Percentiles rank a stretch among this genome's conserved stretches.
phyloP scores from a whole-genome alignment of 2,113 vertebrate species.

The Megaceryle maxima region DNA sequence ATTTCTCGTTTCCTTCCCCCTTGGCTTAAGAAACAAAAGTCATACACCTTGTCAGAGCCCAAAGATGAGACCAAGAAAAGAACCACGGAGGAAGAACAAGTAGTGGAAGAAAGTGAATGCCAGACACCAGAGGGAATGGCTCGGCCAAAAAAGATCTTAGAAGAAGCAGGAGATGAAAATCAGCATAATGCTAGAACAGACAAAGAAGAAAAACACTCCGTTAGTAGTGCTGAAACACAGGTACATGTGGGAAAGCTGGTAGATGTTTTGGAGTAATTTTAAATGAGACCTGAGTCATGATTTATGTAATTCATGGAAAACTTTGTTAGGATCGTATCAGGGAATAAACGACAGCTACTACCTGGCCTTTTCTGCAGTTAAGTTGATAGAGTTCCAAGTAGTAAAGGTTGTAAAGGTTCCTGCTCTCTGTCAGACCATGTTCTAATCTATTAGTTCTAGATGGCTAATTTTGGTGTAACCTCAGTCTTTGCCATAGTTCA shows the following conservation, averaged over 20 bases:
- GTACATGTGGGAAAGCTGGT: constrained; percentile 55
- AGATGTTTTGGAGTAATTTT: background rate
- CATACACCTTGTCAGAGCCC: constrained; percentile 80
- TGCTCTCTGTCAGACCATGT: background rate
- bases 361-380: background rate
- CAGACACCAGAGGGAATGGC: constrained; percentile 29
- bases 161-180: constrained; percentile 53
- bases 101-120: constrained; percentile 45
- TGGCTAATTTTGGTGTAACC: background rate
- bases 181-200: constrained; percentile 68
- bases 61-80: constrained; percentile 76
- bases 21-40: constrained; percentile 97
- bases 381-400: background rate
- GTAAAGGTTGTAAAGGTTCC: background rate
- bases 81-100: constrained; percentile 51
- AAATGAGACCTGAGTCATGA: background rate
- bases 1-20: constrained; percentile 93
- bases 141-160: constrained; percentile 70
- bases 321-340: background rate
- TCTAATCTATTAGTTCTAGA: background rate
- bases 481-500: background rate
- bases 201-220: constrained; percentile 75
- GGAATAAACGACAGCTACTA: background rate
- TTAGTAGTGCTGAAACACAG: constrained; percentile 81
- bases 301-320: background rate